Conservation (phyloP, 2,113 vertebrate species). For the Rhinichthys klamathensis region DNA sequence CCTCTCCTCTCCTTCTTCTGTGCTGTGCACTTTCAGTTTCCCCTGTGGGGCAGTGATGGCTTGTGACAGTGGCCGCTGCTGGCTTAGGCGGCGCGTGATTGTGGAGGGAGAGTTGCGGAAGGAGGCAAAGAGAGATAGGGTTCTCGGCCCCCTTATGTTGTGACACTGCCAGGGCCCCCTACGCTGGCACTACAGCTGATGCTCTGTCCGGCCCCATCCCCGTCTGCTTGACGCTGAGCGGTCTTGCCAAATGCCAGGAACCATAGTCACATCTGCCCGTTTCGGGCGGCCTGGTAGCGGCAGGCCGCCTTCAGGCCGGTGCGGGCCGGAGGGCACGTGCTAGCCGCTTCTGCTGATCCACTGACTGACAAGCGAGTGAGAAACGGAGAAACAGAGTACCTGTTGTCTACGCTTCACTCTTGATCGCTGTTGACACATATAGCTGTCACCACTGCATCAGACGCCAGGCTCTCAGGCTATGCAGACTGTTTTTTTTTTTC, state of each 20-base stretch:
- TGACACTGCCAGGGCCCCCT: conserved; percentile 78
- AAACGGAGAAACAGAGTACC: conserved; percentile 66
- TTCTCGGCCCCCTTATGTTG: conserved; percentile 57
- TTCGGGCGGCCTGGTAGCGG: conserved; percentile 82
- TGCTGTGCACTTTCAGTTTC: conserved; percentile 69
- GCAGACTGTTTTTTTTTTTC: conserved; percentile 67
- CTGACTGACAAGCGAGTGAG: conserved; percentile 54
- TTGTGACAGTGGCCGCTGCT: conserved; percentile 62
- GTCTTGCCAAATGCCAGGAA: conserved; percentile 88
- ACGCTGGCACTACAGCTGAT: conserved; percentile 81
- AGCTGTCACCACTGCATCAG: conserved; percentile 78
- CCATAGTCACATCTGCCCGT: conserved; percentile 87
- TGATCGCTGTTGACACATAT: conserved; percentile 79
- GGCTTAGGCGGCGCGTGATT: conserved; percentile 55
- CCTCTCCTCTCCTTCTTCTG: conserved; percentile 22
- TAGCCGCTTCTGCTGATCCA: conserved; percentile 65
- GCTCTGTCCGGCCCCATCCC: conserved; percentile 85
- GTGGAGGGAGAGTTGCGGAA: conserved; percentile 53
- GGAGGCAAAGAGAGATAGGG: conserved; percentile 27
- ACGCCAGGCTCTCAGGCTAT: conserved; percentile 79
- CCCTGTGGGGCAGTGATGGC: conserved; percentile 56
- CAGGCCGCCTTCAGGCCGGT: conserved; percentile 72
- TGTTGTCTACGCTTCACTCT: conserved; percentile 74
- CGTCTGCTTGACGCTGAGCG: conserved; percentile 84
- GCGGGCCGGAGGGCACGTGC: conserved; percentile 67